Base-by-base conservation (phyloP, 2,113 vertebrate genomes). In the Phrynocephalus versicolor region DNA sequence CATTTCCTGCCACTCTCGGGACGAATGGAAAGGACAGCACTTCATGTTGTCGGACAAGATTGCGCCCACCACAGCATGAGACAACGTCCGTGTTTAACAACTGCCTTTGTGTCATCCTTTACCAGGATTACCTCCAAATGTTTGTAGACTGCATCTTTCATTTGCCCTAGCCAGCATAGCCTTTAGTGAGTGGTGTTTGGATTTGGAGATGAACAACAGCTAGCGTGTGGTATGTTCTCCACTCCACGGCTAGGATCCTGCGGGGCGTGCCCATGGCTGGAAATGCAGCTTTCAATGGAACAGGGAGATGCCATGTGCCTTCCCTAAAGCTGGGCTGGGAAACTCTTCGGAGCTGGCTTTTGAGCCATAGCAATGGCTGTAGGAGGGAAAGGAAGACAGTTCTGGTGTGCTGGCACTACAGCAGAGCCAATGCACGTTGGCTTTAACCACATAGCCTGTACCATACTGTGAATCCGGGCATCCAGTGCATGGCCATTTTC, bases 1-100 rank as follows among this genome's bases (percentile, higher is more conserved):
- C 1, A 96, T 99, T 69, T 98, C 97, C 88, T 95, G 90, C 89
- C 99, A 97, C 96, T 97, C 98, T 35, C 88, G 88, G 76, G 95
- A 96, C 0, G 95, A 94, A 60, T 96, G 89, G 57, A 97, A 97
- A 86, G 97, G 96, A 77, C 92, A 91, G 1, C 90, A 92, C 1
- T 60, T 94, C 85, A 95, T 91, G 35, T 86, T 96, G 7, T 89
- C 96, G 4, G 82, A 95, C 60, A 96, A 97, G 41, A 89, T 92
- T 92, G 39, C 95, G 76, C 94, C 91, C 76, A 91, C 93, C 2
- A 27, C 88, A 18, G 93, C 86, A 4, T 96, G 90, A 96, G 65
- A 89, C 91, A 89, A 81, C 81, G 64, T 76, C 86, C 84, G 39
- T 74, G 90, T 79, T 51, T 37, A 85, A 67, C 87, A 67, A 21